phyloP scores from a whole-genome alignment of 2,797 vertebrate species.

The Myotis myotis region DNA sequence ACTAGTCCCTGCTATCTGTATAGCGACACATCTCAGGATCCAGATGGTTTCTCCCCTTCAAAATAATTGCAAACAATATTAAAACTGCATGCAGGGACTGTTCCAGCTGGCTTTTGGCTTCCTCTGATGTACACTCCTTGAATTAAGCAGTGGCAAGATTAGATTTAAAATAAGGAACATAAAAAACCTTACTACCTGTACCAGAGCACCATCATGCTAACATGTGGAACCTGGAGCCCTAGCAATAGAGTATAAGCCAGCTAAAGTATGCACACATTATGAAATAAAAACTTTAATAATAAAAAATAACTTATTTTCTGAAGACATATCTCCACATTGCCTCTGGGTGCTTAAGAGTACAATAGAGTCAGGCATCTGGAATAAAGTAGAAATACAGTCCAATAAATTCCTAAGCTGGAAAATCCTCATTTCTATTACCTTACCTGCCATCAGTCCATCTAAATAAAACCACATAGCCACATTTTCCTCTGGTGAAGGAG shows the following conservation, averaged over 20 bases:
- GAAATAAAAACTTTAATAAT: conserved; percentile 47
- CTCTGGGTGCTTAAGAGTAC: conserved; percentile 9
- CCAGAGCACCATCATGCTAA: conserved; percentile 26
- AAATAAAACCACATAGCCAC: conserved; percentile 44
- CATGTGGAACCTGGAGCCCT: not conserved
- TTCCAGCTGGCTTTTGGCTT: conserved; percentile 55
- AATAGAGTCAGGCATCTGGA: conserved; percentile 5
- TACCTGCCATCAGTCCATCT: conserved; percentile 38
- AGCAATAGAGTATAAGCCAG: not conserved
- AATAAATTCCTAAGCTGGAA: conserved; percentile 29
- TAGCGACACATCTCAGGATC: conserved; percentile 44
- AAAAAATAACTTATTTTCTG: conserved; percentile 56
- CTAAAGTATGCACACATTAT: conserved; percentile 19
- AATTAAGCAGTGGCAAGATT: conserved; percentile 63
- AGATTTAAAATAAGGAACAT: conserved; percentile 61
- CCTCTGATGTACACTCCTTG: conserved; percentile 46
- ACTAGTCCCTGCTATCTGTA: conserved; percentile 25
- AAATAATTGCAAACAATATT: conserved; percentile 66
- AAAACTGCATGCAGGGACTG: conserved; percentile 52
- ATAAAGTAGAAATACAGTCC: conserved; percentile 53
- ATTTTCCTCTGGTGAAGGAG: conserved; percentile 27
- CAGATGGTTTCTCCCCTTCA: conserved; percentile 49
- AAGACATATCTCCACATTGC: conserved; percentile 20
- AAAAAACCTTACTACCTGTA: conserved; percentile 16
- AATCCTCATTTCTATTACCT: conserved; percentile 56